Evolutionary conservation across 2,113 vertebrate species (phyloP).

Genomic region (Oryzias celebensis): DNA sequence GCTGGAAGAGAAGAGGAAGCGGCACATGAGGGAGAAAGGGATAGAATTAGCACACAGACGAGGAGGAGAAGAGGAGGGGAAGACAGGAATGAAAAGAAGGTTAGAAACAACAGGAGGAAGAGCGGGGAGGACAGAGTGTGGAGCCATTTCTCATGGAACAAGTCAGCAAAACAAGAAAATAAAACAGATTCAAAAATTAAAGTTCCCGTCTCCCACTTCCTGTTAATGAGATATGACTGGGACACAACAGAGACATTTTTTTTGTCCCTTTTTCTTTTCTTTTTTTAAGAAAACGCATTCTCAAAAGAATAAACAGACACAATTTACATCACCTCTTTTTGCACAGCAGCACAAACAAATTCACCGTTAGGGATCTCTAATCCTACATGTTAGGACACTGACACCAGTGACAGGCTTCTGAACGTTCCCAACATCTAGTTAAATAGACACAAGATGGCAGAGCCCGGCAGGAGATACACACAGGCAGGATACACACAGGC

Average conservation of each 20-base stretch:
- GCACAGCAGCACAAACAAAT: constrained; percentile 71
- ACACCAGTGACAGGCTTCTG: constrained; percentile 39
- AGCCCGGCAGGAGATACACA: constrained; percentile 31
- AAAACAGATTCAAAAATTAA: constrained; percentile 29
- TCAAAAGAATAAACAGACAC: constrained; percentile 69
- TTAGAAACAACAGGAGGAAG: constrained; percentile 10
- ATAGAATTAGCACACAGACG: constrained; percentile 12
- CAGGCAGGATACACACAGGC: constrained; percentile 21
- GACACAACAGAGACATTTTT: constrained; percentile 32
- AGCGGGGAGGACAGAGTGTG: constrained; percentile 32
- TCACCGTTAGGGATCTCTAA: constrained; percentile 63
- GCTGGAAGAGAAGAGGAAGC: constrained; percentile 3
- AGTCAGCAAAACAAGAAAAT: constrained; percentile 56
- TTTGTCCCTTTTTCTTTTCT: neutral
- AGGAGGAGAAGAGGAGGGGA: constrained; percentile 3
- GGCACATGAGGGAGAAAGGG: neutral
- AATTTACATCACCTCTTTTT: constrained; percentile 71
- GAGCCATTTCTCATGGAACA: constrained; percentile 60
- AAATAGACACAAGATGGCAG: constrained; percentile 50
- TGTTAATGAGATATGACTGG: constrained; percentile 34
- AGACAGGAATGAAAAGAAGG: constrained; percentile 19
- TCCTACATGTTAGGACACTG: constrained; percentile 58
- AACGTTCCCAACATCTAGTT: constrained; percentile 45
- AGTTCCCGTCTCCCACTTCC: constrained; percentile 40
- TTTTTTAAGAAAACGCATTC: constrained; percentile 53